phyloP scores from a whole-genome alignment of 2,113 vertebrate species.

The Setophaga petechia region DNA sequence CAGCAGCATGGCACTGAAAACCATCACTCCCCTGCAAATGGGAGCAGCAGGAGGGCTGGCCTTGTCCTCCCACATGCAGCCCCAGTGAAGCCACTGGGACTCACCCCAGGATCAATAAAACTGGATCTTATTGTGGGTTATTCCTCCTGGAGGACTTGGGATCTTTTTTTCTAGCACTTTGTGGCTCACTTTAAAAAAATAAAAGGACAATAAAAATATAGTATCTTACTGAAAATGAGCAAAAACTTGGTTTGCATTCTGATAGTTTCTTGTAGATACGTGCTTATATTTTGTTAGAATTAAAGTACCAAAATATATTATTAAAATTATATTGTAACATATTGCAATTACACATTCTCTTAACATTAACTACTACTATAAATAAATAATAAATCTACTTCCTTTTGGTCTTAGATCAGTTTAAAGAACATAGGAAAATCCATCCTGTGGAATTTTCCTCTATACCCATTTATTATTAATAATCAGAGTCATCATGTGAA shows the following conservation, averaged over 20 bases:
- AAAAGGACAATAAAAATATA: neutral
- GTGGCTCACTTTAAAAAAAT: neutral
- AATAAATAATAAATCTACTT: neutral
- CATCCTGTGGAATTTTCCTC: neutral
- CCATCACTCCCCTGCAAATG: neutral
- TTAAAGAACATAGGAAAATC: neutral
- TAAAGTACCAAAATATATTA: neutral
- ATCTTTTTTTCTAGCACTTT: fast-evolving
- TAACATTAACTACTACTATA: neutral
- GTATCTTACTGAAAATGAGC: neutral
- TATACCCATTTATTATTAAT: neutral
- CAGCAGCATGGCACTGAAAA: neutral
- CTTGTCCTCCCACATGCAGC: neutral
- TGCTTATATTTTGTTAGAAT: neutral
- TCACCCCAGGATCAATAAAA: neutral
- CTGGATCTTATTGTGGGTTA: neutral
- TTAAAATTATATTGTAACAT: neutral
- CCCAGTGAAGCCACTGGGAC: neutral
- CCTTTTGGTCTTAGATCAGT: neutral
- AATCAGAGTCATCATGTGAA: neutral
- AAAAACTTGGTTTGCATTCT: neutral
- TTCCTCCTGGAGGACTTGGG: neutral
- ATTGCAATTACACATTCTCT: neutral
- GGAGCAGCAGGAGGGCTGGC: neutral
- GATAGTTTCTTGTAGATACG: neutral